These are phyloP conservation scores for Teleogryllus oceanicus DNA, from an alignment of 2,888 invertebrate species.

Conservation along the genomic window DNA sequence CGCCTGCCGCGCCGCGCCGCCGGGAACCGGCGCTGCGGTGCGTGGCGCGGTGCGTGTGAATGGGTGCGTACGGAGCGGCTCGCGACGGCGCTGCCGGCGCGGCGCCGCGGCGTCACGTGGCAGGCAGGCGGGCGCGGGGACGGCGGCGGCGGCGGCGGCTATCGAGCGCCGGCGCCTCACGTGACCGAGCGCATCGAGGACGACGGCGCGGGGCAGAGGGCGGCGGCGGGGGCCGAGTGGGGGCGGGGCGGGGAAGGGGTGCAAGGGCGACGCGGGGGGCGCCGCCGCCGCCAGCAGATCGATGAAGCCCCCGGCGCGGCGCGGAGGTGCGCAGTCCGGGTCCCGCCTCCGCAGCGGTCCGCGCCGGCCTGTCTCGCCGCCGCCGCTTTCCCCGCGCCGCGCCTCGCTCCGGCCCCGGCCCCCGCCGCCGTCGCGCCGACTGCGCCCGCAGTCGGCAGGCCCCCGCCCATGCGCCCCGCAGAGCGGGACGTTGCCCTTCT, in stretches of 20 bases:
- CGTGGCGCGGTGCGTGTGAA: background rate
- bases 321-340: background rate
- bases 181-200: background rate
- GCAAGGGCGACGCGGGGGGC: too few relatives aligned
- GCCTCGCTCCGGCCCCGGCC: background rate
- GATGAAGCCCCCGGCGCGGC: slow-evolving; percentile 7
- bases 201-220: too few relatives aligned
- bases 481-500: background rate
- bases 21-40: background rate
- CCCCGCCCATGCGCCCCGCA: background rate
- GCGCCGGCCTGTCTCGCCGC: background rate
- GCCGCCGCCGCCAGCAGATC: background rate
- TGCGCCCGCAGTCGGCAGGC: background rate
- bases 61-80: background rate
- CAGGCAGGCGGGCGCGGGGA: background rate
- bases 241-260: too few relatives aligned
- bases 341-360: background rate
- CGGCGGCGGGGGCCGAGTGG: too few relatives aligned
- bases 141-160: background rate
- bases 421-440: background rate
- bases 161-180: slow-evolving; percentile 4
- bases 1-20: too few relatives aligned
- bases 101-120: background rate
- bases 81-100: background rate
- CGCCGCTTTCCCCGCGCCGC: background rate